phyloP scores from a whole-genome alignment of 2,797 vertebrate genomes.

The Alosa sapidissima region DNA sequence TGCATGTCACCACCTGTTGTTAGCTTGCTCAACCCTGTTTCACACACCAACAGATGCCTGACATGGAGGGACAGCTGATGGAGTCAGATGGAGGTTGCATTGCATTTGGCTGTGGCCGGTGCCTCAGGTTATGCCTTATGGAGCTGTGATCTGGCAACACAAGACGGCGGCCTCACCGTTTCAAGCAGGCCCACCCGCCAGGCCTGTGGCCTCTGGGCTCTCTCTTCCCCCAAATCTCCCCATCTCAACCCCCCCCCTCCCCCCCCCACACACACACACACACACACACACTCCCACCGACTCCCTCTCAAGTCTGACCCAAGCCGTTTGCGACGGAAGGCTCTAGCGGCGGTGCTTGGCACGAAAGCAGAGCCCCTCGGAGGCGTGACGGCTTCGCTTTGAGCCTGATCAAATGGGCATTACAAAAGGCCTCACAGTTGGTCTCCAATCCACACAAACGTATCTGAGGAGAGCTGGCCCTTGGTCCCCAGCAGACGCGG shows the following conservation, averaged over 20 bases:
- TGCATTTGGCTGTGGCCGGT: not conserved
- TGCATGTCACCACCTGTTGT: not conserved
- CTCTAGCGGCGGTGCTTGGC: conserved; percentile 31
- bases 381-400: conserved; percentile 21
- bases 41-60: not conserved
- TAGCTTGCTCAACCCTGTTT: not conserved
- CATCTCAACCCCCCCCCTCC: not conserved
- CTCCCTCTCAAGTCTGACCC: conserved; percentile 20
- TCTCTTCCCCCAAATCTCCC: not conserved
- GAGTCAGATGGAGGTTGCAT: conserved; percentile 7
- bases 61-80: conserved; percentile 13
- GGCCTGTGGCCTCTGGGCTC: not conserved
- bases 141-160: not conserved
- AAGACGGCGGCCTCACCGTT: not conserved
- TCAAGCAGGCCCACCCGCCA: not conserved
- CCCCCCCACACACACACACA: too few relatives aligned
- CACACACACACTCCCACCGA: not conserved
- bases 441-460: not conserved
- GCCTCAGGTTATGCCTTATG: conserved; percentile 1
- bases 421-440: conserved; percentile 57
- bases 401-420: conserved; percentile 54
- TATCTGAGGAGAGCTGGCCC: not conserved
- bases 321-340: conserved; percentile 8
- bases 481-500: conserved; percentile 43
- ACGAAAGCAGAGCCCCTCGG: conserved; percentile 37